These are phyloP conservation scores for Lysandra coridon DNA, from an alignment of 2,888 invertebrate species.

Conservation along the genomic window DNA sequence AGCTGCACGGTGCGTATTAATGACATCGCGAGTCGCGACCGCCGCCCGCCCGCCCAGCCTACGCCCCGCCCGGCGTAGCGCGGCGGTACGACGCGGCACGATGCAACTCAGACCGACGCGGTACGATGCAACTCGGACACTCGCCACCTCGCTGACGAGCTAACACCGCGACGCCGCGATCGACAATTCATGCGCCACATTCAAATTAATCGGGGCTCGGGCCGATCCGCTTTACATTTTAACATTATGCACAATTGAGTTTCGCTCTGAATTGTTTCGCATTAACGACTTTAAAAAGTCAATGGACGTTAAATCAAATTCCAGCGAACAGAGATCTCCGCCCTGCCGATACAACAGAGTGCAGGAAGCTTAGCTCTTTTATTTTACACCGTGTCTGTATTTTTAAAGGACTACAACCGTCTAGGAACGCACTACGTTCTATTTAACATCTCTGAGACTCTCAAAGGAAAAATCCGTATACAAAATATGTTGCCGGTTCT, in stretches of 20 bases:
- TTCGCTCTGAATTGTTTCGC: constrained; percentile 1
- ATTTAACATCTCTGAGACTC: background rate
- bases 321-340: background rate
- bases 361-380: background rate
- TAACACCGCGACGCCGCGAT: background rate
- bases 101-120: background rate
- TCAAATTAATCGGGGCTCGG: background rate
- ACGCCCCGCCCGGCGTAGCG: background rate
- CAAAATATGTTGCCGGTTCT: background rate
- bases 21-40: background rate
- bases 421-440: background rate
- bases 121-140: background rate
- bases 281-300: constrained; percentile 17
- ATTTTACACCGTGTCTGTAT: background rate
- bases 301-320: constrained; percentile 10
- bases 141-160: background rate
- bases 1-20: background rate
- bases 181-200: constrained; percentile 7
- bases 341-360: background rate
- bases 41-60: background rate
- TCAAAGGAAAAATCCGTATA: background rate
- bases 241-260: constrained; percentile 22
- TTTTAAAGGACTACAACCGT: background rate
- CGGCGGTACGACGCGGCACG: background rate
- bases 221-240: constrained; percentile 16